A percentile compares a stretch with the other conserved stretches of the same genome.
Evolutionary conservation across 2,797 vertebrate genomes (phyloP).

Genomic region (Psittacula derbiana): DNA sequence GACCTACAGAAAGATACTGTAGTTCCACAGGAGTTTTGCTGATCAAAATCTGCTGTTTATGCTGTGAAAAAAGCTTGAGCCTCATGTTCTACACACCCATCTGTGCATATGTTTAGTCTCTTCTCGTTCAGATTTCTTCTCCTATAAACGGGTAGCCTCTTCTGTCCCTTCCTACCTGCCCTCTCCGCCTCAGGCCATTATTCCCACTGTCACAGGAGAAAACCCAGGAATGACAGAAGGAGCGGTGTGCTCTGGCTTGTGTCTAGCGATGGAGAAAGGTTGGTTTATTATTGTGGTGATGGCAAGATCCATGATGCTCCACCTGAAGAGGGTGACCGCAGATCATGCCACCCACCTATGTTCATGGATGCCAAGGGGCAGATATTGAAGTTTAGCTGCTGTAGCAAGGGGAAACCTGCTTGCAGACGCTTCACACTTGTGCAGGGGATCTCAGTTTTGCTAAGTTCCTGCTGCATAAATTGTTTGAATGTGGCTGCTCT

Average conservation of each 20-base stretch:
- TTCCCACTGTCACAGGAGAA: not conserved
- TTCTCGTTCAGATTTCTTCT: not conserved
- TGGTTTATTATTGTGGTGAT: fast-evolving
- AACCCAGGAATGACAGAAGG: not conserved
- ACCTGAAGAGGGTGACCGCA: not conserved
- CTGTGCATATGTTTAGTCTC: not conserved
- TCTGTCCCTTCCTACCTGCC: not conserved
- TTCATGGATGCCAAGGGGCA: not conserved
- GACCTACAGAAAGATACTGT: not conserved
- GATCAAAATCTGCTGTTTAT: not conserved
- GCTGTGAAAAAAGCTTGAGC: not conserved
- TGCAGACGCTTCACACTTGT: fast-evolving
- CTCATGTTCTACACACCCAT: not conserved
- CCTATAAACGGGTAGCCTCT: not conserved
- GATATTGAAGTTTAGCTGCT: not conserved
- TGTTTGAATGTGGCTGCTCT: not conserved
- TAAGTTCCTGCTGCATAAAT: not conserved
- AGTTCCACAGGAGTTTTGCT: not conserved
- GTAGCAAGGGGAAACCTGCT: not conserved
- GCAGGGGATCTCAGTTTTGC: not conserved
- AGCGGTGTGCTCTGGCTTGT: not conserved
- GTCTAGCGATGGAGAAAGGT: not conserved
- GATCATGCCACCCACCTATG: fast-evolving
- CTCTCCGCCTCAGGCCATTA: not conserved
- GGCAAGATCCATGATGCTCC: not conserved